Conservation (phyloP, 2,888 invertebrate genomes). For the Fragum fragum region DNA sequence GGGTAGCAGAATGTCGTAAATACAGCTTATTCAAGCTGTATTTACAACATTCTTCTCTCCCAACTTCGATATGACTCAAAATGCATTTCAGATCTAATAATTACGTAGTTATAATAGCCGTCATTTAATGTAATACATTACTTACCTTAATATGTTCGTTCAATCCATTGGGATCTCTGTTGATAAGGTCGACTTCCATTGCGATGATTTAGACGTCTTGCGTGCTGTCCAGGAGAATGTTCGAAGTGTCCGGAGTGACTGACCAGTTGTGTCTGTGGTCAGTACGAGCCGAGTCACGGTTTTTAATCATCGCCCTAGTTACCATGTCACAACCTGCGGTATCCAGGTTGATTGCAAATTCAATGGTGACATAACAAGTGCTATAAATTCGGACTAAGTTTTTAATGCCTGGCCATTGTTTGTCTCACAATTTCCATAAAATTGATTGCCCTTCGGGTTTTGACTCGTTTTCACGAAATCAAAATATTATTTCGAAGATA, state of each 20-base stretch:
- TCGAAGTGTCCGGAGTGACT: constrained; percentile 8
- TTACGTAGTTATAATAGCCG: too few species aligned
- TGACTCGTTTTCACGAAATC: constrained; percentile 4
- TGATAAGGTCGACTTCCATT: constrained; percentile 58
- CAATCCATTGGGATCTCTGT: constrained; percentile 71
- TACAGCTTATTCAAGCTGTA: too few species aligned
- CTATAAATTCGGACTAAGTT: constrained; percentile 4
- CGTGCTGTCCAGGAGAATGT: too few species aligned
- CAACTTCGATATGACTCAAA: too few species aligned
- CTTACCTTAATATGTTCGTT: constrained; percentile 67
- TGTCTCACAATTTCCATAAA: neutral
- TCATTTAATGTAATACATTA: too few species aligned
- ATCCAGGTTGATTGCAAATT: constrained; percentile 2
- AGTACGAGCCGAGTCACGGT: neutral
- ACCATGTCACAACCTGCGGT: neutral
- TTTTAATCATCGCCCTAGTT: neutral
- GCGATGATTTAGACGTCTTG: neutral
- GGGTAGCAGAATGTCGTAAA: too few species aligned
- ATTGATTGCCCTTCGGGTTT: constrained; percentile 4
- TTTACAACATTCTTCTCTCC: too few species aligned
- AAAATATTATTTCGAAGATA: neutral
- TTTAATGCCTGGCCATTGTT: constrained; percentile 15
- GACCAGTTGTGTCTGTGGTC: constrained; percentile 16
- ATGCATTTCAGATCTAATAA: too few species aligned
- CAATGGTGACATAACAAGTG: neutral